Base-by-base conservation (phyloP, 2,113 vertebrate species). In the Pterophyllum scalare region DNA sequence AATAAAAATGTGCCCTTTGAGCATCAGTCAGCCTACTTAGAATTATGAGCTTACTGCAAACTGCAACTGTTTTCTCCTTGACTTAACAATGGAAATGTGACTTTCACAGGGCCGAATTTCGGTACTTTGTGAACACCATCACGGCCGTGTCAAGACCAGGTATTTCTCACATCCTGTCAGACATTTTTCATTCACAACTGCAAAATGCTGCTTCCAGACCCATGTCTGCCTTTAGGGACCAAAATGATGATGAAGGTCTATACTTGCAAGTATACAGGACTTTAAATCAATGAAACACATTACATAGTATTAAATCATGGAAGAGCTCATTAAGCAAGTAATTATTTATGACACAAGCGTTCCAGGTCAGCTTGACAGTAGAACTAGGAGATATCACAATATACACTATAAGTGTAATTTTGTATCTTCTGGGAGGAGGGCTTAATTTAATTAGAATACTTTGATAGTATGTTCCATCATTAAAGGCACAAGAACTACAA, bases 71-170 rank as follows among this genome's bases (percentile, higher is more conserved):
- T 77, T 83, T 67, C n/a, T 79, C 58, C 9, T 3, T 74, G 14
- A 60, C 0, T 52, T 59, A 24, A 79, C 57, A 6, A 10, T 65
- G 8, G 33, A 22, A 74, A 46, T 80, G 5, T 90, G 58, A 52
- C 43, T 58, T 83, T 75, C 64, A 33, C 93, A 96, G 96, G 83
- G 84, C 59, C 76, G 95, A 96, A 75, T 96, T 95, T 90, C 78
- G 93, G 89, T 96, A 89, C 79, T 95, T 94, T 49, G 3, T 95
- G 75, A 62, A 92, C 62, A 94, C 75, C 3, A 61, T 96, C 70
- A 88, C 88, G 0, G 46, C 77, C 7, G 95, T 96, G 26, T 94
- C 91, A 0, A 87, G 52, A 88, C 92, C 95, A 94, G 96, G 96
- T 96, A 92, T 54, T 60, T 1, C 2, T 60, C 40, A 43, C 43